Percentiles rank a stretch among this genome's conserved stretches.
Evolutionary conservation across 1,140 invertebrate genomes (phyloP).

Genomic region (Plutomurus gul): DNA sequence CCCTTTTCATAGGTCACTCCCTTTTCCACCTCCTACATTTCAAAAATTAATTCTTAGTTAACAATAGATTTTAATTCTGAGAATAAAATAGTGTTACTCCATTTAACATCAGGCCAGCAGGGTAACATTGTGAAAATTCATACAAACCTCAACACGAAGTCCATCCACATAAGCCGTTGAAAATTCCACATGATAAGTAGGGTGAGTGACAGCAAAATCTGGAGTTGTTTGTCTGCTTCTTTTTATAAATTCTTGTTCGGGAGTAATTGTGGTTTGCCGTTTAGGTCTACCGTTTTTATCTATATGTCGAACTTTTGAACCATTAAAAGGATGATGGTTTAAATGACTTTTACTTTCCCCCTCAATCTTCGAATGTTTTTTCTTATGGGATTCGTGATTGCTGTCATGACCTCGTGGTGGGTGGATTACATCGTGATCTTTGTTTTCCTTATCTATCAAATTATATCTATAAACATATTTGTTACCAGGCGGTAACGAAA

Average conservation of each 20-base stretch:
- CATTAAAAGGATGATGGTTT: too few species aligned
- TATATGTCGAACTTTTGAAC: background rate
- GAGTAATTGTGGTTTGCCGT: background rate
- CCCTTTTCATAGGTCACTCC: constrained; percentile 64
- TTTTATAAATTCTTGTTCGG: background rate
- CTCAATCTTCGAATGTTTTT: too few species aligned
- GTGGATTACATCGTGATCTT: too few species aligned
- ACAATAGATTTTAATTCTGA: background rate
- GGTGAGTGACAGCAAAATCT: background rate
- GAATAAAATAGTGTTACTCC: background rate
- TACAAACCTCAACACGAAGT: constrained; percentile 45
- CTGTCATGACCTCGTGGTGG: too few species aligned
- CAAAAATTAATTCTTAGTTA: background rate
- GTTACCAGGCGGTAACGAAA: too few species aligned
- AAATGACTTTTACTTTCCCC: too few species aligned
- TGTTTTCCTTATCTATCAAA: too few species aligned
- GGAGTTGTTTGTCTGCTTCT: background rate
- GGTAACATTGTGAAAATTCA: background rate
- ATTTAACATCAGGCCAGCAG: too few species aligned
- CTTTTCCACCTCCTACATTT: constrained; percentile 38
- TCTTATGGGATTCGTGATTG: too few species aligned
- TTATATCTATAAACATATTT: too few species aligned
- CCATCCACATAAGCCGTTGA: constrained; percentile 41
- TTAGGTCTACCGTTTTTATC: background rate
- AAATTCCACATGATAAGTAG: constrained; percentile 13